Conservation (phyloP, 2,113 vertebrate species). For the Leptocoma aspasia region DNA sequence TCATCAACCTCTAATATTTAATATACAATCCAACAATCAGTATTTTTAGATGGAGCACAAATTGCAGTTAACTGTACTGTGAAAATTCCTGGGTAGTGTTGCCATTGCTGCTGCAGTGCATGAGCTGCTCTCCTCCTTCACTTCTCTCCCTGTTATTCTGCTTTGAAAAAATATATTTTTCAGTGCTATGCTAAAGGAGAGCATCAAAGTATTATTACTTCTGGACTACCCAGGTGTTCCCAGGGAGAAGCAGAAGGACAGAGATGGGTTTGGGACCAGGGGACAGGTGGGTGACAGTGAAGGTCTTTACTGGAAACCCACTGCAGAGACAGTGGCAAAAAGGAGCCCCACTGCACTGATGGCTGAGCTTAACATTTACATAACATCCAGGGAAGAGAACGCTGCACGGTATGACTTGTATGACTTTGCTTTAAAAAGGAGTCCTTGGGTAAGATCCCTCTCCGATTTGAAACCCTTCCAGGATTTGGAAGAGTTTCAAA, state of each 20-base stretch:
- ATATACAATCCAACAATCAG: not conserved
- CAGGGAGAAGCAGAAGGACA: not conserved
- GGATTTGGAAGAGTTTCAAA: conserved; percentile 56
- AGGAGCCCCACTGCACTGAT: accelerated
- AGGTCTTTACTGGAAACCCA: not conserved
- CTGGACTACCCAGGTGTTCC: not conserved
- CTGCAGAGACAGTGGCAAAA: not conserved
- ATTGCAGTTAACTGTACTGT: not conserved
- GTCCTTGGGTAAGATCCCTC: conserved; percentile 32
- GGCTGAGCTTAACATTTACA: not conserved
- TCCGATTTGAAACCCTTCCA: conserved; percentile 41
- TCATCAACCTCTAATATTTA: not conserved
- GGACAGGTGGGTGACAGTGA: not conserved
- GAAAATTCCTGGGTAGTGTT: not conserved
- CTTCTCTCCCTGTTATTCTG: not conserved
- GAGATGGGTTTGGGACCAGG: not conserved
- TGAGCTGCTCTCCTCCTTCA: not conserved
- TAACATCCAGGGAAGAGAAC: not conserved
- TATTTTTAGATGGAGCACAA: not conserved
- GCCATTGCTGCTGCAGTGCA: not conserved
- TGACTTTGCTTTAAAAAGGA: not conserved
- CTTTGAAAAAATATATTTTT: not conserved
- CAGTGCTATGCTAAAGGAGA: not conserved
- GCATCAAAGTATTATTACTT: not conserved
- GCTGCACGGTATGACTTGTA: not conserved